Base-by-base conservation (phyloP, 1,140 invertebrate species). In the Ceratina japonica region DNA sequence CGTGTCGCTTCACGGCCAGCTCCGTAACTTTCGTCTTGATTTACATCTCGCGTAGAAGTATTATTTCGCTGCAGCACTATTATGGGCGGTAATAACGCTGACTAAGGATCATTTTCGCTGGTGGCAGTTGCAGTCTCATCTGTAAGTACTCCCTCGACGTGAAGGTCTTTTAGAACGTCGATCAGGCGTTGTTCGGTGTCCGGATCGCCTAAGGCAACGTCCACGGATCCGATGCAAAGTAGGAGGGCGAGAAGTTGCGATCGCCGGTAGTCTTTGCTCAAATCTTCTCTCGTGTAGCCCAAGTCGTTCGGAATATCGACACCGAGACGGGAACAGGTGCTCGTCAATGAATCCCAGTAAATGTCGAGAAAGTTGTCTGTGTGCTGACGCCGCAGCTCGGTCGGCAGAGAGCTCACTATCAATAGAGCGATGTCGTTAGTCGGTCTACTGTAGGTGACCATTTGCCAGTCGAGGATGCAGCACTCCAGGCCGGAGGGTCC, bases 381-480 rank as follows among this genome's bases (percentile, higher is more conserved):
- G 80, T 95, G 93, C 18, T 93, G 86, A 37, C 95, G 93, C 31
- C 96, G 92, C 64, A 96, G 87, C 85, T 96, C 94, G 0, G 95
- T 95, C 0, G 95, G 94, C 37, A 97, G 91, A 1, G 96, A 97
- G 75, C 95, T 96, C n/a, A 97, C 93, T 3, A 97, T 89, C n/a
- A 97, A 91, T 27, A 97, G 89, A 0, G 96, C 96, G 0, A 97
- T 92, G 88, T 97, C 96, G 86, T 97, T 96, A n/a, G 95, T 96
- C 1, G 95, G 95, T 77, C 95, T 92, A 71, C 95, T 96, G 77
- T 96, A 94, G 0, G 96, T 96, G 68, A 96, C 95, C 96, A 97
- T 97, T 92, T 97, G 96, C 96, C 96, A 97, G 88, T 97, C 96
- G 20, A 97, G 90, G 24, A 96, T 95, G 24, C 94, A 93, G 85